Evolutionary conservation across 2,797 vertebrate genomes (phyloP).

Genomic region (Tauraco hartlaubi): DNA sequence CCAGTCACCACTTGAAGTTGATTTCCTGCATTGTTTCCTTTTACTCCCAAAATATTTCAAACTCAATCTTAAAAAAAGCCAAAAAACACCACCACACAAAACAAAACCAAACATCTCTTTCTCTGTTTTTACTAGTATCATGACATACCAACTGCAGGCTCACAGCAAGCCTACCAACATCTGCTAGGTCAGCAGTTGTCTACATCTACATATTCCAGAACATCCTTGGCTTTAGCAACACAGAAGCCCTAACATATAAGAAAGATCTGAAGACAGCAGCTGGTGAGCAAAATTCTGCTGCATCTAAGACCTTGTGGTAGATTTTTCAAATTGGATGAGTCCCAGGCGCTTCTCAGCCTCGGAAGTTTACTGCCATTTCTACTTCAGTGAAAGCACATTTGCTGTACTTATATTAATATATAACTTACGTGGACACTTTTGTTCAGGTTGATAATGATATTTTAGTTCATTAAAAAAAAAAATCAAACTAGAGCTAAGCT

Average conservation of each 20-base stretch:
- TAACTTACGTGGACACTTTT: neutral
- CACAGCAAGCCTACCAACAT: neutral
- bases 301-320: neutral
- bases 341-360: neutral
- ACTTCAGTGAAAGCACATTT: neutral
- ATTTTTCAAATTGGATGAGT: neutral
- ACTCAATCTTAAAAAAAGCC: neutral
- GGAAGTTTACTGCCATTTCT: neutral
- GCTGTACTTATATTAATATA: neutral
- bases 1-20: too few species aligned
- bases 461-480: neutral
- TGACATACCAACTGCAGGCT: neutral
- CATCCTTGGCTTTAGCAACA: neutral
- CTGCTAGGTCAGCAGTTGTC: neutral
- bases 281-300: neutral
- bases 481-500: neutral
- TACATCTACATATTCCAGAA: neutral
- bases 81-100: too few species aligned
- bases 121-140: neutral
- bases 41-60: neutral
- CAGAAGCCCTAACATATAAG: neutral
- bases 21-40: neutral
- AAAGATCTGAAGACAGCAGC: neutral
- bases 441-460: neutral
- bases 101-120: neutral